Evolutionary conservation across 2,888 invertebrate genomes (phyloP).

Genomic region (Barypeithes pellucidus): DNA sequence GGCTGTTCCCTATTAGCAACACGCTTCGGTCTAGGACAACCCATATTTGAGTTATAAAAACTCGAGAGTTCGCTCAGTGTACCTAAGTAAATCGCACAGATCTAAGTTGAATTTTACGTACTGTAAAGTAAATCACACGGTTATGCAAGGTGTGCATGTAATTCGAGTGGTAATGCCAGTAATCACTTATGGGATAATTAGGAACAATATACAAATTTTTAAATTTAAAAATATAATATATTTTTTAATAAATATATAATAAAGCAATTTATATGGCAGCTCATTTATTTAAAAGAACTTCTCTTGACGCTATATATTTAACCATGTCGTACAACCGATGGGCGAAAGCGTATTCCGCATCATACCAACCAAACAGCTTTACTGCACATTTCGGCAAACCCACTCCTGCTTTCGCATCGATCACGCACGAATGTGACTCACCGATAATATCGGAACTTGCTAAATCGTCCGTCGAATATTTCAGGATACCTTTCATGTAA

Average conservation of each 20-base stretch:
- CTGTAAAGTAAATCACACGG: too few relatives aligned
- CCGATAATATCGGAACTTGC: conserved; percentile 57
- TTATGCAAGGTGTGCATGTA: too few relatives aligned
- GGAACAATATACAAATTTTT: too few relatives aligned
- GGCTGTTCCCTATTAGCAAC: too few relatives aligned
- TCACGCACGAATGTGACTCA: conserved; percentile 55
- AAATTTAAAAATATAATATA: background rate
- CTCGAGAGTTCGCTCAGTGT: too few relatives aligned
- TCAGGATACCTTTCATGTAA: conserved; percentile 55
- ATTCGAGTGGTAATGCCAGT: too few relatives aligned
- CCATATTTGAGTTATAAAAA: too few relatives aligned
- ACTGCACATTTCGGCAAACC: conserved; percentile 50
- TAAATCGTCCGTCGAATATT: conserved; percentile 50
- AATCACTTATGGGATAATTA: too few relatives aligned
- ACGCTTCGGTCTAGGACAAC: too few relatives aligned
- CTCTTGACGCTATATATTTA: conserved; percentile 63
- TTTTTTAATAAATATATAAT: background rate
- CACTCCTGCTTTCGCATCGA: conserved; percentile 54
- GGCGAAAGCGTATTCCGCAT: conserved; percentile 56
- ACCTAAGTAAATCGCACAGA: too few relatives aligned
- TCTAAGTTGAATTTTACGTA: too few relatives aligned
- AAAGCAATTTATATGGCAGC: background rate
- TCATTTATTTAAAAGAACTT: conserved; percentile 48
- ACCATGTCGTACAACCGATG: conserved; percentile 70
- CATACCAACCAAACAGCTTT: conserved; percentile 58